Conservation (phyloP, 1,140 invertebrate genomes). For the Hestina assimilis region DNA sequence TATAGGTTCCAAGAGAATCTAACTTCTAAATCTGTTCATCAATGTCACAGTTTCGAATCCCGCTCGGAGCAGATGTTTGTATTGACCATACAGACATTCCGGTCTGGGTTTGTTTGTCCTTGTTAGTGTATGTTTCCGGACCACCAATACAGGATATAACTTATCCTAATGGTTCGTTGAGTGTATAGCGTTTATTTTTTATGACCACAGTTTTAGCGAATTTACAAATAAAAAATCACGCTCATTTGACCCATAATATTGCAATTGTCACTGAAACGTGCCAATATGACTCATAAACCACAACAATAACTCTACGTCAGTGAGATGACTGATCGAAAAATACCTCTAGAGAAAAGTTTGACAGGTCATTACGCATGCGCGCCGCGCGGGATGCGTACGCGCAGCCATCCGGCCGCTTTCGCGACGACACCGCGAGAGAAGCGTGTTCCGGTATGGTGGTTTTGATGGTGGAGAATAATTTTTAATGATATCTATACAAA, state of each 20-base stretch:
- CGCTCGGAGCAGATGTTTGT: too few species aligned
- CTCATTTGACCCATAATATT: neutral
- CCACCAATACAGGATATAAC: too few species aligned
- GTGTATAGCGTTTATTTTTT: too few species aligned
- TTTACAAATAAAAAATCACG: neutral
- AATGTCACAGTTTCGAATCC: too few species aligned
- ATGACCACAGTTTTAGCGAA: neutral
- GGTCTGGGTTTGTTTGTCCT: too few species aligned
- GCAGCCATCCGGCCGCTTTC: constrained; percentile 57
- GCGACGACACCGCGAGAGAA: constrained; percentile 25
- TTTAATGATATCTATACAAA: neutral
- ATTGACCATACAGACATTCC: too few species aligned
- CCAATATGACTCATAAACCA: constrained; percentile 36
- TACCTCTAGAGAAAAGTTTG: constrained; percentile 66
- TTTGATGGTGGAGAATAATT: neutral
- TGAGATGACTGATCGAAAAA: constrained; percentile 51
- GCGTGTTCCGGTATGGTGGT: neutral
- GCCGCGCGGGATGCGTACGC: constrained; percentile 48
- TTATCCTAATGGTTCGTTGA: too few species aligned
- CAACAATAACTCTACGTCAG: constrained; percentile 37
- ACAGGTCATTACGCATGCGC: constrained; percentile 61
- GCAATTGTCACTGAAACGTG: neutral
- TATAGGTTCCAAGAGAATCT: too few species aligned
- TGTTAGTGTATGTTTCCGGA: too few species aligned
- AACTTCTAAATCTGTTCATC: too few species aligned